A percentile compares a stretch with the other conserved stretches of the same genome.
These are phyloP conservation scores for Trichechus manatus DNA, from an alignment of 2,113 vertebrate genomes.

Conservation along the genomic window DNA sequence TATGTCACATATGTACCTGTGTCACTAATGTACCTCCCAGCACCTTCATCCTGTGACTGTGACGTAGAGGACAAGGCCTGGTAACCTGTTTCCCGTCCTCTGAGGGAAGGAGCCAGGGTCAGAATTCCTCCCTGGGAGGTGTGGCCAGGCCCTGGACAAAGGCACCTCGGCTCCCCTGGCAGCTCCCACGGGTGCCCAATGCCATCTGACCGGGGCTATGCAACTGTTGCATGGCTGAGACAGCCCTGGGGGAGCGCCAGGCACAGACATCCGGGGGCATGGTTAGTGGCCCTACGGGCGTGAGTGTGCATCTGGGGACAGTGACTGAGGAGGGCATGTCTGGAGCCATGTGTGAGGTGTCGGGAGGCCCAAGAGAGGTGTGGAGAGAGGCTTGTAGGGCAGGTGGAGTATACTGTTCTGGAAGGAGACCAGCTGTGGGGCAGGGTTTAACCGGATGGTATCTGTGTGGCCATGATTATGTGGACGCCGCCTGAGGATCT, in stretches of 20 bases:
- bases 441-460: too few relatives aligned
- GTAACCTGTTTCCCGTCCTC: not conserved
- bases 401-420: not conserved
- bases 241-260: too few relatives aligned
- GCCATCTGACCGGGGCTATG: not conserved
- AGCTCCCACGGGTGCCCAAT: not conserved
- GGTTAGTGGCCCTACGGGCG: too few relatives aligned
- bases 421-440: not conserved
- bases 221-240: not conserved
- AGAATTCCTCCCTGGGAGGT: fast-evolving
- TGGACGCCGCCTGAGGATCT: not conserved
- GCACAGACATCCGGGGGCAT: too few relatives aligned
- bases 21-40: not conserved
- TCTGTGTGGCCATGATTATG: not conserved
- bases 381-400: not conserved
- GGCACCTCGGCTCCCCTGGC: not conserved
- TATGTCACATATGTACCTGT: not conserved
- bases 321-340: too few relatives aligned
- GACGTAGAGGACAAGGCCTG: not conserved
- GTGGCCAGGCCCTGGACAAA: not conserved
- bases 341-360: too few relatives aligned
- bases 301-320: too few relatives aligned
- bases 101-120: not conserved
- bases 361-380: too few relatives aligned
- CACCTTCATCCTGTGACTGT: not conserved